Evolutionary conservation across 2,797 vertebrate genomes (phyloP), one percentile per base, ranked within the genome.

Genomic region (Alauda arvensis): DNA sequence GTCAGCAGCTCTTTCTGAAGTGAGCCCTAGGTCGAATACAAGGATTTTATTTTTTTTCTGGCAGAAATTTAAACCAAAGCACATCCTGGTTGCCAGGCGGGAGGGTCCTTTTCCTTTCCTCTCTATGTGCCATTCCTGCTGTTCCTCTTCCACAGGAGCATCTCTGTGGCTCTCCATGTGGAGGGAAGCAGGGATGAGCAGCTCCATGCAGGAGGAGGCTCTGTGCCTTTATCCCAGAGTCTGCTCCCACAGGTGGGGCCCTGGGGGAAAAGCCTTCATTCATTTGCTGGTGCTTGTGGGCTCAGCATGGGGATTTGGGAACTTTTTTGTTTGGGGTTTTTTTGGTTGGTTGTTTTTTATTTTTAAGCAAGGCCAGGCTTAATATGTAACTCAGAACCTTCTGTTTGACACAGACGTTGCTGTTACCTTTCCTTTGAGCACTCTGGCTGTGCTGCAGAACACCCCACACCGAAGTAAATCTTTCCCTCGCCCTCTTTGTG

Each of bases 1-100:
- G 62, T 90, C 90, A 88, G 77, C 91, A 90, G 86, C 71, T 51
- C 55, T 62, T 29, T 81, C 63, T 67, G 39, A 85, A 82, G 43
- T 3, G 40, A 90, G 45, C 39, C 31, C 71, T 51, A 70, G 45
- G 69, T 81, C 1, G 14, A 83, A 74, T 69, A 65, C 37, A 25
- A 43, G 55, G 49, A n/a, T 48, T 52, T 37, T 16, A 10, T 28
- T 66, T 70, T 59, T 57, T 61, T 67, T 12, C 12, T 6, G 8
- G 25, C 65, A 75, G 33, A 89, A 85, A 55, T 31, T 34, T 28
- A 79, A 79, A 53, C 18, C 1, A 3, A 70, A 68, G 65, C 5
- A 5, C 63, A 78, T 75, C 40, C 70, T 39, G 10, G 6, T 29
- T 57, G 48, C n/a, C 2, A 3, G 21, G 34, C 1, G 0, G 28